Conservation (phyloP, 2,797 vertebrate genomes). For the Xiphorhynchus erythropygius region DNA sequence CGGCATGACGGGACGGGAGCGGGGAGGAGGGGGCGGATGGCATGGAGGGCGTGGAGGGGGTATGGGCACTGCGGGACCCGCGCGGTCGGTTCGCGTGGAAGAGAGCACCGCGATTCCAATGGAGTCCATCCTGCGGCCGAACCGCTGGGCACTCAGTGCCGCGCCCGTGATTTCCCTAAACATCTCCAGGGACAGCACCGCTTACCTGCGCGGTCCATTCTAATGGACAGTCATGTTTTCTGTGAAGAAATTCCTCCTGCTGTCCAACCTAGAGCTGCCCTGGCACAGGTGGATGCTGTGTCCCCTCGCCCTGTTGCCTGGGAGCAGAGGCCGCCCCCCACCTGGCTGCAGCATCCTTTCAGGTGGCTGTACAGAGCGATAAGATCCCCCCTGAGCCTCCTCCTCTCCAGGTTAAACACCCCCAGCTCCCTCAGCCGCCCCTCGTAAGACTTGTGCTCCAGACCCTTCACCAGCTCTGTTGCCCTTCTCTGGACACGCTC, state of each 20-base stretch:
- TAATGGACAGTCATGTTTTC: background rate
- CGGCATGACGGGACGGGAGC: background rate
- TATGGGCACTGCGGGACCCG: too few relatives aligned
- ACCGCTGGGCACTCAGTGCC: too few relatives aligned
- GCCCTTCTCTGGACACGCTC: too few relatives aligned
- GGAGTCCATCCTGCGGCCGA: background rate
- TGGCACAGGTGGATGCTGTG: background rate
- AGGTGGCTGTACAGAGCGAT: accelerated
- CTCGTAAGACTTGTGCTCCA: background rate
- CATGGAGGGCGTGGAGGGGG: too few relatives aligned
- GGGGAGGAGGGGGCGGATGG: too few relatives aligned
- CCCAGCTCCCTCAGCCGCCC: background rate
- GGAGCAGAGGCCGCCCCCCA: background rate
- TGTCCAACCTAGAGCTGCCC: too few relatives aligned
- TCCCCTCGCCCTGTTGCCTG: too few relatives aligned
- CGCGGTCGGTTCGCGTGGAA: too few relatives aligned
- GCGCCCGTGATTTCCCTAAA: background rate
- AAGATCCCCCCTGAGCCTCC: background rate
- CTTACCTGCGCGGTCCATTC: background rate
- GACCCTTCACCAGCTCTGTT: background rate
- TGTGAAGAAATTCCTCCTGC: background rate
- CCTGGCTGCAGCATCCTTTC: background rate
- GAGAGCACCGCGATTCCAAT: too few relatives aligned
- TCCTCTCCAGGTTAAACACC: background rate
- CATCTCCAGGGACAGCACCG: background rate